phyloP scores from a whole-genome alignment of 1,140 invertebrate species.

The Orchesella cincta region DNA sequence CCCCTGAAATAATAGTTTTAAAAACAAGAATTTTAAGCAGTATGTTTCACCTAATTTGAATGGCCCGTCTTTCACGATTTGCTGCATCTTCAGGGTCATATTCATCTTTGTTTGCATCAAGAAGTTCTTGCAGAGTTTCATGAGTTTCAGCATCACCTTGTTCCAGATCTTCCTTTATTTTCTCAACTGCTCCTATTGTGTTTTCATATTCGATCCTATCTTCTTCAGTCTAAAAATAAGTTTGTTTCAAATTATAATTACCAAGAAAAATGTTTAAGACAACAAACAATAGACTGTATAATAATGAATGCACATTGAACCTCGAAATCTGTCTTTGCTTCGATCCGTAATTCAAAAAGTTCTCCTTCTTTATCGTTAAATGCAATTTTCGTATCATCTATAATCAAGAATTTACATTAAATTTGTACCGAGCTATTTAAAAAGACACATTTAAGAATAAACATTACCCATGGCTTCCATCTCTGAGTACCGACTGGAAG shows the following conservation, averaged over 20 bases:
- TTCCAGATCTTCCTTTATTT: conserved; percentile 62
- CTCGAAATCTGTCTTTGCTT: not conserved
- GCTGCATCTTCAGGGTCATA: conserved; percentile 49
- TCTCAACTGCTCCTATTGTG: conserved; percentile 62
- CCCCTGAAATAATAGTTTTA: conserved; percentile 17
- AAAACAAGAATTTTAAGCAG: conserved; percentile 15
- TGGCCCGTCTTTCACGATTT: conserved; percentile 1
- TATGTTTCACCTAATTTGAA: conserved; percentile 28
- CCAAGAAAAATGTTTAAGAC: no score
- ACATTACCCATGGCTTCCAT: conserved; percentile 49
- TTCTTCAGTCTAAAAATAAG: conserved; percentile 55
- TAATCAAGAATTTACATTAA: not conserved
- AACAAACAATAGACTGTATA: no score
- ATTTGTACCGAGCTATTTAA: conserved; percentile 33
- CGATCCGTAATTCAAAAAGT: conserved; percentile 3
- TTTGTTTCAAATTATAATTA: no score
- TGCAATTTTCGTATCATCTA: not conserved
- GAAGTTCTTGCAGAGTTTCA: conserved; percentile 62
- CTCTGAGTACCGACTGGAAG: conserved; percentile 50
- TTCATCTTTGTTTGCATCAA: conserved; percentile 60
- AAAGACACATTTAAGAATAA: conserved; percentile 34
- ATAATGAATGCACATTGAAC: not conserved
- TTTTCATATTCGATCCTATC: conserved; percentile 64
- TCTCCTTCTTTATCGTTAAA: not conserved
- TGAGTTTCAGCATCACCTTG: conserved; percentile 62